phyloP scores from a whole-genome alignment of 2,888 invertebrate species.

The Cataglyphis rosenhaueri region DNA sequence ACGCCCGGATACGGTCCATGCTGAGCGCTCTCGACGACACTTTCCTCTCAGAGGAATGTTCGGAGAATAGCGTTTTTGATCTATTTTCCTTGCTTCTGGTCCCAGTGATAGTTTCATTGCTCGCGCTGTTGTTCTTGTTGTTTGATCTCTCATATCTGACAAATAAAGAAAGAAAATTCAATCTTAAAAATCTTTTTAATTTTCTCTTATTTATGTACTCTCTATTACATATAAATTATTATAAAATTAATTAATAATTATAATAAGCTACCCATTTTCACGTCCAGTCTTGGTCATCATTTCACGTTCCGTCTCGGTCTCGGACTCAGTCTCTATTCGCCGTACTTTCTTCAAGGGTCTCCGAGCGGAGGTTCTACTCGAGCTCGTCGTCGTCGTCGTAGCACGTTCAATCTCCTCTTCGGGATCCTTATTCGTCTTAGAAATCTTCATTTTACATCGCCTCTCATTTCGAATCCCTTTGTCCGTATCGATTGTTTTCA shows the following conservation, averaged over 20 bases:
- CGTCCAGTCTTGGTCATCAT: constrained; percentile 32
- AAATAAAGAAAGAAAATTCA: not conserved
- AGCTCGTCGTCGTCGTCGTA: constrained; percentile 8
- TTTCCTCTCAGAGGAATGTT: constrained; percentile 47
- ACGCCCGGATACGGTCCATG: constrained; percentile 76
- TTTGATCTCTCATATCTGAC: not conserved
- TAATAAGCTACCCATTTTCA: constrained; percentile 11
- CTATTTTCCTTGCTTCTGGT: constrained; percentile 22
- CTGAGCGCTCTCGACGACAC: constrained; percentile 61
- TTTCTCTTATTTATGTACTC: not conserved
- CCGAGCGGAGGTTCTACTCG: constrained; percentile 38
- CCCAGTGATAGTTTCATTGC: constrained; percentile 22
- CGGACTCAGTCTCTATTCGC: constrained; percentile 41
- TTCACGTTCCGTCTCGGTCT: constrained; percentile 51
- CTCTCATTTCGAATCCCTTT: constrained; percentile 31
- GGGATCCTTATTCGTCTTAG: not conserved
- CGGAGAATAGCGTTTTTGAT: not conserved
- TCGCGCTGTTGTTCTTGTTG: not conserved
- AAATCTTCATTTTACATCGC: constrained; percentile 7
- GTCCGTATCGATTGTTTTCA: not conserved
- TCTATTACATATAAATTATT: constrained; percentile 1
- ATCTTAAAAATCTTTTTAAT: not conserved
- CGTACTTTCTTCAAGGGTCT: constrained; percentile 51
- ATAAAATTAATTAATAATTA: not conserved
- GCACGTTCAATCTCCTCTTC: constrained; percentile 11